Evolutionary conservation across 2,797 vertebrate species (phyloP), one percentile per base, ranked within the genome.

Genomic region (Paratrypauchen microcephalus): DNA sequence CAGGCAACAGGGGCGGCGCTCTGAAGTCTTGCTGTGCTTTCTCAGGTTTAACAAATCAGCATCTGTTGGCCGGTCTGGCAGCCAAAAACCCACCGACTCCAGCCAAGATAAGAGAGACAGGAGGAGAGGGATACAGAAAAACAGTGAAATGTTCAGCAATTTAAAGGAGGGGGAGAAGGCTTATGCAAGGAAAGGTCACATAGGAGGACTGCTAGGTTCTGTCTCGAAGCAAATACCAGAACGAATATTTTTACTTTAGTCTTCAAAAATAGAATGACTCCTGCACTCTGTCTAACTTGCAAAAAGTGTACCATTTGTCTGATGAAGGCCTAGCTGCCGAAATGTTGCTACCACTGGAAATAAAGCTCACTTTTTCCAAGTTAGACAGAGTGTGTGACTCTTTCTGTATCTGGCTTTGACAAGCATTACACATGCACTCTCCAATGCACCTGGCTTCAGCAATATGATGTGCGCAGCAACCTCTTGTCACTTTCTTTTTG

Each of bases 41-140:
- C 85, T 89, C 86, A 88, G 86, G 86, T 90, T 90, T 87, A 79
- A 87, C 89, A 92, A 90, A 91, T 87, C 82, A 80, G 84, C 91
- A 90, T 87, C 90, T 88, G 91, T 81, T 89, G 83, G 85, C 81
- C 32, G 60, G 74, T 84, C 72, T 76, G 76, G 56, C 58, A 74
- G 89, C 87, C 89, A 89, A 78, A 83, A 79, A 75, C 73, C 69
- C 65, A 76, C 78, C 74, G 79, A 80, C 62, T 85, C 56, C 84
- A 86, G 81, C 77, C 82, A 83, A 74, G 78, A 84, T 74, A 76
- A 81, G 61, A 81, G 65, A 76, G 65, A 74, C 74, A 45, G 41
- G 39, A 23, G 58, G 54, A 45, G 45, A 66, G 72, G 72, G 59
- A 64, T 13, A 36, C 41, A 75, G 54, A 71, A 19, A 61, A 65